These are phyloP conservation scores for Chaunax sp. DNA, from an alignment of 2,797 vertebrate genomes.

Conservation along the genomic window DNA sequence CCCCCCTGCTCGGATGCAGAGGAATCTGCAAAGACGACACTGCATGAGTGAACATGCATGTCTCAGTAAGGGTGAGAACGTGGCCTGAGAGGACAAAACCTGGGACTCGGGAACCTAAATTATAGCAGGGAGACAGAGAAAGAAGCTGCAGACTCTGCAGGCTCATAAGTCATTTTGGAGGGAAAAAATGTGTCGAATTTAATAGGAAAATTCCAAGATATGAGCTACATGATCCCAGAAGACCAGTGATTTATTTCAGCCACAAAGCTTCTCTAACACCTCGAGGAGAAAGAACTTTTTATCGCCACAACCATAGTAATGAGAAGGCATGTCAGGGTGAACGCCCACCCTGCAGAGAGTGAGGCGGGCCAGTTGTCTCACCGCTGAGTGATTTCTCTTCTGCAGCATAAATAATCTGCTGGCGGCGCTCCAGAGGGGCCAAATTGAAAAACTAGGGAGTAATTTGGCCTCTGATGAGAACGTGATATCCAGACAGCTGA, in stretches of 20 bases:
- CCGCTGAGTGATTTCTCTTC: constrained; percentile 34
- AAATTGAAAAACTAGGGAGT: constrained; percentile 32
- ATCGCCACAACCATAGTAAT: neutral
- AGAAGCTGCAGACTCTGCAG: constrained; percentile 5
- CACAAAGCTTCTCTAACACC: constrained; percentile 27
- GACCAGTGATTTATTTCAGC: constrained; percentile 41
- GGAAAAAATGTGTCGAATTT: constrained; percentile 5
- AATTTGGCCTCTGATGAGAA: constrained; percentile 40
- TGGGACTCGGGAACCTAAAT: too few species aligned
- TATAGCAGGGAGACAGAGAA: too few species aligned
- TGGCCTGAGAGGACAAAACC: too few species aligned
- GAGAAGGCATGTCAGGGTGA: constrained; percentile 4
- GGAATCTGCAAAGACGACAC: constrained; percentile 7
- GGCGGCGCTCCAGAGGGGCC: constrained; percentile 11
- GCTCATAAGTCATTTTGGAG: neutral
- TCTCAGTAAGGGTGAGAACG: too few species aligned
- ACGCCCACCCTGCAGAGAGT: constrained; percentile 9
- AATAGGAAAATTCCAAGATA: constrained; percentile 28
- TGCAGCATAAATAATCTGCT: constrained; percentile 37
- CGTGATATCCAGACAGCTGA: constrained; percentile 20
- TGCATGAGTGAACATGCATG: too few species aligned
- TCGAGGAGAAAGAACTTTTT: constrained; percentile 29
- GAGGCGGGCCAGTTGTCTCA: constrained; percentile 16
- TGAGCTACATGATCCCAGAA: constrained; percentile 24
- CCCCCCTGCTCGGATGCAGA: neutral